These are phyloP conservation scores for Pogonomyrmex barbatus DNA, from an alignment of 1,140 invertebrate species.

Conservation along the genomic window DNA sequence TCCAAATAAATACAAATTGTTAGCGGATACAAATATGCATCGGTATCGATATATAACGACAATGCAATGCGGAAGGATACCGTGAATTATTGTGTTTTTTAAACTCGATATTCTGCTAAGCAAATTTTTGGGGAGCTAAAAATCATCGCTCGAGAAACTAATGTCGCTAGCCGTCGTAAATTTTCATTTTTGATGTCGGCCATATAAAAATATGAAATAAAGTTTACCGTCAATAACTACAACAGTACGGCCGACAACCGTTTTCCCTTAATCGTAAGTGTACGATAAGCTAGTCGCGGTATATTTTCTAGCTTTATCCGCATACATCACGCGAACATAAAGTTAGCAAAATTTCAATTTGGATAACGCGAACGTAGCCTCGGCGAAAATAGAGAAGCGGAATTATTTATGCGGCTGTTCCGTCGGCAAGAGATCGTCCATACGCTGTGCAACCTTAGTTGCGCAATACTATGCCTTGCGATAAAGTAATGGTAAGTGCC, in stretches of 20 bases:
- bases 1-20: background rate
- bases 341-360: slow-evolving; percentile 63
- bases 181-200: slow-evolving; percentile 13
- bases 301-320: slow-evolving; percentile 36
- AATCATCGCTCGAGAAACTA: background rate
- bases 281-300: slow-evolving; percentile 13
- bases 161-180: slow-evolving; percentile 6
- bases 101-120: background rate
- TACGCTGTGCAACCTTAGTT: slow-evolving; percentile 43
- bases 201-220: slow-evolving; percentile 40
- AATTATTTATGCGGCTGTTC: slow-evolving; percentile 62
- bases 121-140: background rate
- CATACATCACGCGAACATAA: slow-evolving; percentile 49
- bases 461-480: slow-evolving; percentile 49
- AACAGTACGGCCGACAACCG: slow-evolving; percentile 31
- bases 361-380: slow-evolving; percentile 40
- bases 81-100: background rate
- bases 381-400: slow-evolving; percentile 50
- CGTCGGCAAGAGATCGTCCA: slow-evolving; percentile 55
- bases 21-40: background rate
- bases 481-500: slow-evolving; percentile 50
- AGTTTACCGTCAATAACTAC: slow-evolving; percentile 41
- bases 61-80: too few species aligned
- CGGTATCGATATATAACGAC: background rate
- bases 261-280: slow-evolving; percentile 29